These are phyloP conservation scores for Heliconius erato DNA, from an alignment of 2,888 invertebrate genomes.

Conservation along the genomic window DNA sequence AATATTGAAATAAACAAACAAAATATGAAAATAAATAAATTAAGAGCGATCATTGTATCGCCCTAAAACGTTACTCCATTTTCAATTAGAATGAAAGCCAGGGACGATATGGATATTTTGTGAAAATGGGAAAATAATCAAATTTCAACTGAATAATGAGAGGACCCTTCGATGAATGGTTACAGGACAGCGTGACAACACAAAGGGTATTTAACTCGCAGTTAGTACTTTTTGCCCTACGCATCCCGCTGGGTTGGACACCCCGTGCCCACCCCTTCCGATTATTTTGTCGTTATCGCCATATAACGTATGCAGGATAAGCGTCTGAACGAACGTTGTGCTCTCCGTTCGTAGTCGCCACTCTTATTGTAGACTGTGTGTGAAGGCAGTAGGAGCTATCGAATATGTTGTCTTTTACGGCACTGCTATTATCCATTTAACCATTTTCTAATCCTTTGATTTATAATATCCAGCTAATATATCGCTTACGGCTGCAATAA, in stretches of 20 bases:
- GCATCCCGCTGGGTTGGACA: slow-evolving; percentile 68
- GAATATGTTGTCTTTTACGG: slow-evolving; percentile 44
- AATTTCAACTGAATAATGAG: slow-evolving; percentile 85
- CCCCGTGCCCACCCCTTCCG: slow-evolving; percentile 64
- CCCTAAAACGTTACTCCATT: slow-evolving; percentile 73
- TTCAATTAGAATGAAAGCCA: slow-evolving; percentile 83
- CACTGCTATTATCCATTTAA: slow-evolving; percentile 82
- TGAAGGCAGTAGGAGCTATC: slow-evolving; percentile 17
- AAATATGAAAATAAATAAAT: slow-evolving; percentile 64
- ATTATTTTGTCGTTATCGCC: slow-evolving; percentile 84
- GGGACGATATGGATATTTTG: slow-evolving; percentile 85
- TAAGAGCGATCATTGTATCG: slow-evolving; percentile 71
- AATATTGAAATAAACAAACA: slow-evolving; percentile 26
- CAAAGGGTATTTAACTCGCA: slow-evolving; percentile 86
- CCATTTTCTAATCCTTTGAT: slow-evolving; percentile 83
- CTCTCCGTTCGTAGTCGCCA: slow-evolving; percentile 59
- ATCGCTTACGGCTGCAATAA: slow-evolving; percentile 80
- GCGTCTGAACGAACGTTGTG: slow-evolving; percentile 63
- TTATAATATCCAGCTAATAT: slow-evolving; percentile 81
- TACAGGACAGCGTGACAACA: slow-evolving; percentile 76
- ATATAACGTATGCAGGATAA: slow-evolving; percentile 83
- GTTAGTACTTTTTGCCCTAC: slow-evolving; percentile 83
- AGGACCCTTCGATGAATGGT: slow-evolving; percentile 79
- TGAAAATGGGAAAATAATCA: slow-evolving; percentile 85
- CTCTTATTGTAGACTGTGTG: slow-evolving; percentile 26